Conservation (phyloP, 2,888 invertebrate genomes). For the Machimus atricapillus region DNA sequence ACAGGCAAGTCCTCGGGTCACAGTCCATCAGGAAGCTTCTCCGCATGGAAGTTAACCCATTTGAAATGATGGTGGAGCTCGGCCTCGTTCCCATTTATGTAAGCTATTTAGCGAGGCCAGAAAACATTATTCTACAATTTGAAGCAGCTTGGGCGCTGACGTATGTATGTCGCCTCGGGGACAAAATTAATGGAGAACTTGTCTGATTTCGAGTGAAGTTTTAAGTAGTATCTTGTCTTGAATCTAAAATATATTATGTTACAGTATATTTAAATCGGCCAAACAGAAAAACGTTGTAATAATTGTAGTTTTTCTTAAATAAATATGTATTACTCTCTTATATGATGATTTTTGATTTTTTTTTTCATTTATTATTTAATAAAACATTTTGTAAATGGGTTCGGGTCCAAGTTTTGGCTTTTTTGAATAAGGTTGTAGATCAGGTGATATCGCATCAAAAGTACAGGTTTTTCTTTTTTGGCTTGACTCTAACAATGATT, state of each 20-base stretch:
- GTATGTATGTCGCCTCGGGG: constrained; percentile 96
- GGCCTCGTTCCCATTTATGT: constrained; percentile 87
- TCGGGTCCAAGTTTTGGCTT: too few relatives aligned
- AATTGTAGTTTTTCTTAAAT: not conserved
- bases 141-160: constrained; percentile 98
- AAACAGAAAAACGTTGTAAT: too few relatives aligned
- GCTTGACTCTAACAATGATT: too few relatives aligned
- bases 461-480: too few relatives aligned
- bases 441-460: too few relatives aligned
- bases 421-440: too few relatives aligned
- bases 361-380: not conserved
- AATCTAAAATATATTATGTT: too few relatives aligned
- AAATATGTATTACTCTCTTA: not conserved
- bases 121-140: constrained; percentile 82
- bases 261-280: too few relatives aligned
- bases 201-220: too few relatives aligned
- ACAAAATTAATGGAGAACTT: constrained; percentile 59
- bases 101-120: constrained; percentile 72
- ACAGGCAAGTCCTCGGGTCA: constrained; percentile 73
- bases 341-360: not conserved
- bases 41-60: constrained; percentile 87
- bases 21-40: constrained; percentile 86
- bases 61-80: constrained; percentile 80
- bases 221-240: too few relatives aligned
- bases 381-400: not conserved